Percentiles rank a stretch among this genome's conserved stretches.
Conservation (phyloP, 2,113 vertebrate species). For the Bos javanicus region DNA sequence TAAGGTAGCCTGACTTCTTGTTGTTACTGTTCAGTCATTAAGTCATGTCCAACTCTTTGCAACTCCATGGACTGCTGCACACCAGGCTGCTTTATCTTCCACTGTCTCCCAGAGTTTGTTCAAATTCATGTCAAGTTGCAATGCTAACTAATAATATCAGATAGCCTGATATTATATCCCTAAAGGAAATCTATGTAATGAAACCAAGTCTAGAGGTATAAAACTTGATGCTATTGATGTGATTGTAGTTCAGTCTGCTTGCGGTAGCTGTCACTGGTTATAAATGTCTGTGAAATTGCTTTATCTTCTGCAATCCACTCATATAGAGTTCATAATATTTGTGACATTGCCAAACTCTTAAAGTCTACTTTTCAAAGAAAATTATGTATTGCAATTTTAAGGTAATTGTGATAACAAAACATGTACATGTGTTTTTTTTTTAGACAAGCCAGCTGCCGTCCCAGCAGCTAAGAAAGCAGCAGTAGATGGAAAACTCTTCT, state of each 20-base stretch:
- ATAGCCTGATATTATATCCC: neutral
- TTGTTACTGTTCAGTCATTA: neutral
- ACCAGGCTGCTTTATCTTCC: neutral
- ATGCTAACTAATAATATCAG: neutral
- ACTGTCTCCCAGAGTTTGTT: neutral
- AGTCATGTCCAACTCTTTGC: neutral
- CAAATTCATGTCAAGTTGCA: neutral
- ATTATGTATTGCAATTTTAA: neutral
- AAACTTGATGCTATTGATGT: neutral
- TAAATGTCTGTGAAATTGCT: neutral
- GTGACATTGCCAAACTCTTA: neutral
- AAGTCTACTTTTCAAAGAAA: neutral
- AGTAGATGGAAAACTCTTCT: slow-evolving; percentile 92
- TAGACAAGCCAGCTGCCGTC: slow-evolving; percentile 86
- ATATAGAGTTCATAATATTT: neutral
- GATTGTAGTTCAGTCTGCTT: neutral
- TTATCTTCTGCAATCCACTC: neutral
- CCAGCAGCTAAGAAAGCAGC: slow-evolving; percentile 83
- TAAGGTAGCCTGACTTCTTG: neutral
- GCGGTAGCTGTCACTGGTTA: neutral
- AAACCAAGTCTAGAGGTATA: neutral
- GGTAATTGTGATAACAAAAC: neutral
- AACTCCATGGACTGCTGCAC: neutral
- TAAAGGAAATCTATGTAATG: neutral
- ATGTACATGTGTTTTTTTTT: slow-evolving; percentile 72